These are phyloP conservation scores for Mastacembelus armatus DNA, from an alignment of 2,797 vertebrate genomes.

Conservation along the genomic window DNA sequence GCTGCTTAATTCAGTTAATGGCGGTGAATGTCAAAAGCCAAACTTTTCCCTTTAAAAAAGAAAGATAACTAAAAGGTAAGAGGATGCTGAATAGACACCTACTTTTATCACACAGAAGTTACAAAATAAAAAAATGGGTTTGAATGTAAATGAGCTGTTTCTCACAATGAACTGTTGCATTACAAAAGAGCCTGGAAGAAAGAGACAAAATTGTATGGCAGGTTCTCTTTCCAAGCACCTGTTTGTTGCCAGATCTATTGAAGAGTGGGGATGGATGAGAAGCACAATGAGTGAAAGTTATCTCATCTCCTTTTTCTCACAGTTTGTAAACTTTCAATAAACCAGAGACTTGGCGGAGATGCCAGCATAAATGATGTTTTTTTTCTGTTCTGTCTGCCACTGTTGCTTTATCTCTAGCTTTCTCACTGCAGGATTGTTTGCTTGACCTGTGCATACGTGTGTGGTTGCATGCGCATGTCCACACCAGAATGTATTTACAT, in stretches of 20 bases:
- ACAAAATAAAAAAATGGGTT: constrained; percentile 5
- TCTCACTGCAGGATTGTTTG: constrained; percentile 38
- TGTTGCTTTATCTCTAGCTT: constrained; percentile 47
- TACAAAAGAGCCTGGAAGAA: constrained; percentile 61
- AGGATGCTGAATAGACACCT: not conserved
- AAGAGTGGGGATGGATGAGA: constrained; percentile 58
- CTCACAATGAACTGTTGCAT: constrained; percentile 43
- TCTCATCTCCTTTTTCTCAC: constrained; percentile 55
- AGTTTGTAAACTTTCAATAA: constrained; percentile 58
- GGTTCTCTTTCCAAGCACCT: constrained; percentile 36
- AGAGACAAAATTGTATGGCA: constrained; percentile 48
- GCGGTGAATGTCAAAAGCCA: not conserved
- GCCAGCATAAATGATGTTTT: constrained; percentile 33
- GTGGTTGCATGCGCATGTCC: constrained; percentile 3
- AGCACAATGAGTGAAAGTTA: constrained; percentile 59
- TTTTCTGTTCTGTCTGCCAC: constrained; percentile 40
- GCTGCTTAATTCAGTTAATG: not conserved
- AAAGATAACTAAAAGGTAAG: constrained; percentile 7
- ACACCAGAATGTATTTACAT: constrained; percentile 1
- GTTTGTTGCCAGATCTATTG: constrained; percentile 48
- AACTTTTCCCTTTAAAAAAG: not conserved
- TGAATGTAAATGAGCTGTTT: constrained; percentile 55
- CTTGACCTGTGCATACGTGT: constrained; percentile 1
- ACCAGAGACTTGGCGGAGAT: constrained; percentile 33
- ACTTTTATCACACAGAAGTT: constrained; percentile 25